Evolutionary conservation across 2,888 invertebrate species (phyloP).

Genomic region (Rhopalosiphum nymphaeae): DNA sequence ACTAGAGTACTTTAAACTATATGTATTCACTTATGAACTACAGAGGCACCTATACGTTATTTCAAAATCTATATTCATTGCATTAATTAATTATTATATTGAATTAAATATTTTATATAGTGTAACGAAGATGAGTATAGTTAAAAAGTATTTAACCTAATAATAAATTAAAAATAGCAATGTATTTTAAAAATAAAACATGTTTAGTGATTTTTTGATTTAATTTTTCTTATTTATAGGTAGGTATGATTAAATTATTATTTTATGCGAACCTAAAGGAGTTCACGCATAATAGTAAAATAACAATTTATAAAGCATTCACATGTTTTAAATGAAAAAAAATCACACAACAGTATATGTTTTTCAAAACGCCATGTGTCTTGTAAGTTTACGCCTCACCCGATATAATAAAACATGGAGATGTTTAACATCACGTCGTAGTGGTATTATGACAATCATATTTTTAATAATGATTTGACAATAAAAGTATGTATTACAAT

Average conservation of each 20-base stretch:
- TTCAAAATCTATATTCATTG: background rate
- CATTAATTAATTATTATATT: background rate
- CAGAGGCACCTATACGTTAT: background rate
- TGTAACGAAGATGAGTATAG: background rate
- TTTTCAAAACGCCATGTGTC: background rate
- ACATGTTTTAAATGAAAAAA: background rate
- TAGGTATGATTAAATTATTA: background rate
- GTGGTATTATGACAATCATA: background rate
- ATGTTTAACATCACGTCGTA: background rate
- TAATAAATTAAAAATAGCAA: background rate
- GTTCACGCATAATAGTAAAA: background rate
- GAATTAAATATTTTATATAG: background rate
- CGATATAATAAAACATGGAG: background rate
- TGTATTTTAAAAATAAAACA: background rate
- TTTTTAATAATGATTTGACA: slow-evolving; percentile 14
- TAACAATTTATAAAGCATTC: background rate
- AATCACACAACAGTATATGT: background rate
- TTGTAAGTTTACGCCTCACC: background rate
- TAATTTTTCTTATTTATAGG: background rate
- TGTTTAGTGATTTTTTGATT: background rate
- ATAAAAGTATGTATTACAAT: slow-evolving; percentile 35
- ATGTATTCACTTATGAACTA: background rate
- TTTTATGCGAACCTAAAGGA: background rate
- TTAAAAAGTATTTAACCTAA: background rate
- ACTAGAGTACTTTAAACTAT: background rate